Base-by-base conservation (phyloP, 53 echinoderm and acorn worm genomes). In the Holothuria scabra region DNA sequence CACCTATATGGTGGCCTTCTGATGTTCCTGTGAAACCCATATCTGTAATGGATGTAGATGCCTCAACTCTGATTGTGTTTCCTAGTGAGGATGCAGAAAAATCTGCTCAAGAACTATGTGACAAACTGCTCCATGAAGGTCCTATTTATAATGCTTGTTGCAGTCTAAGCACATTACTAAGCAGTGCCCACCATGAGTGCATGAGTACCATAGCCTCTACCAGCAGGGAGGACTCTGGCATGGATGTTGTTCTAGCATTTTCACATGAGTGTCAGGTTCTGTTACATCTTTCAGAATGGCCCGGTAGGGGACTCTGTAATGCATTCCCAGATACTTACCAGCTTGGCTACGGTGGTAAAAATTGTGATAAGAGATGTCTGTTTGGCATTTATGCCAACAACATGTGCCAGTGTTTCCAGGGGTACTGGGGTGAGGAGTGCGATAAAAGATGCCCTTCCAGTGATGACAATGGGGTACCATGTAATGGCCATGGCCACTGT, bases 351-450 rank as follows among this genome's bases (percentile, higher is more conserved):
- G 86, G 88, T 31, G 95, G 95, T 48, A 52, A 71, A 23, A 48
- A 90, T 32, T 95, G 95, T 67, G 65, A 64, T 9, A 65, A 88
- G 30, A 70, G 71, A 38, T 95, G 95, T 67, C 30, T 86, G 76
- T 95, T 88, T 71, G 95, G 95, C 32, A 81, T 67, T 8, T 92
- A 35, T 71, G 75, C 86, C 44, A 55, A 75, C 24, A 41, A 41
- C 3, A 52, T n/a, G 4, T 95, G 95, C 37, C 30, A 80, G n/a
- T 95, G 95, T 61, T 46, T 86, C 34, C 59, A 63, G 28, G 95
- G 95, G 24, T 95, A 87, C 72, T 95, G 93, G 90, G 95, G 95
- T 64, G 52, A 22, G 2, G 63, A 88, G 30, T 95, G 95, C 33
- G 72, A 90, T 23, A 26, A 70, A 58, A 75, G 86, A 82, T 95